Evolutionary conservation across 2,888 invertebrate species (phyloP).

Genomic region (Biston stratarius): DNA sequence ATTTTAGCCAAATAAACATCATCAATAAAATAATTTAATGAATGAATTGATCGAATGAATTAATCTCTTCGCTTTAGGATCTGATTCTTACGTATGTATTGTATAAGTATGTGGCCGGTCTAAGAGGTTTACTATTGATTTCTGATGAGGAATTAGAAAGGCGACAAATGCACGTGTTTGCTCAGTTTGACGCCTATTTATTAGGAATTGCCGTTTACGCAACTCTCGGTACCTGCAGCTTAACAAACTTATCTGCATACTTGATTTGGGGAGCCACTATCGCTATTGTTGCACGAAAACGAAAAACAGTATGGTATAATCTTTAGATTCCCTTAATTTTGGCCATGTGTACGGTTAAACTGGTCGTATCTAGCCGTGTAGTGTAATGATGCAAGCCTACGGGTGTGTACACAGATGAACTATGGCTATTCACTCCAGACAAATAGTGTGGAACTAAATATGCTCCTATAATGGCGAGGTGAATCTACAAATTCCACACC

Average conservation of each 20-base stretch:
- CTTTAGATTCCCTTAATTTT: not conserved
- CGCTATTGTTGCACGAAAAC: not conserved
- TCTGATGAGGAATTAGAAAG: conserved; percentile 55
- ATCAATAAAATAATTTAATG: too few species aligned
- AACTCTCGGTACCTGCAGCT: conserved; percentile 47
- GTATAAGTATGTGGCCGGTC: not conserved
- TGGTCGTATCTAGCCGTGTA: not conserved
- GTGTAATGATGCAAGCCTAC: conserved; percentile 59
- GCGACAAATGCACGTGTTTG: conserved; percentile 57
- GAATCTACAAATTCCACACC: too few species aligned
- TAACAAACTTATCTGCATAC: not conserved
- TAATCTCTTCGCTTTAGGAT: too few species aligned
- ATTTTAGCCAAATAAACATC: too few species aligned
- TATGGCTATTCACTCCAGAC: conserved; percentile 49
- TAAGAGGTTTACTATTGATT: conserved; percentile 37
- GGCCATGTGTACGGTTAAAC: not conserved
- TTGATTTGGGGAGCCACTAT: not conserved
- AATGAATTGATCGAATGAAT: too few species aligned
- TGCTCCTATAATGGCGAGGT: too few species aligned
- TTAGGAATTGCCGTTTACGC: conserved; percentile 68
- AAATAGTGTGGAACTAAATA: too few species aligned
- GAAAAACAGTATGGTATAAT: not conserved
- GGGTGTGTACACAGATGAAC: conserved; percentile 72
- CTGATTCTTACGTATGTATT: too few species aligned
- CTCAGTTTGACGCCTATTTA: conserved; percentile 67